Evolutionary conservation across 2,888 invertebrate species (phyloP), one percentile per base, ranked within the genome.

Genomic region (Coenonympha arcania): DNA sequence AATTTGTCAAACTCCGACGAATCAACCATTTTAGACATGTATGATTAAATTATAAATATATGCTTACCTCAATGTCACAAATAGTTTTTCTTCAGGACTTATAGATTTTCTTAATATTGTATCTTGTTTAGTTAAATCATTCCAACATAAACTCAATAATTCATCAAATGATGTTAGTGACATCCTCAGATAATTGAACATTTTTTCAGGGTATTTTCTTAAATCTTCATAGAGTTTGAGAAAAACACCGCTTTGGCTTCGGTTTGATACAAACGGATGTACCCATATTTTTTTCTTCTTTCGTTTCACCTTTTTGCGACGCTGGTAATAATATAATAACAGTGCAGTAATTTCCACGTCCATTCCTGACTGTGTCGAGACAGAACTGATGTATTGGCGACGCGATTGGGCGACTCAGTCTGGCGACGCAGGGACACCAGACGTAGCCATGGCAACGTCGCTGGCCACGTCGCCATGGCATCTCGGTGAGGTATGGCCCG

Each of bases 31-130:
- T 26, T 26, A 26, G 26, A 26, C 26, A 26, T 26, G 26, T 26
- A 26, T 26, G 26, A 26, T 26, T 26, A 26, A 26, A 26, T 26
- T 26, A 26, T 26, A 26, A 26, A 26, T 26, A 26, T 26, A 26
- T 26, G 26, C 43, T 44, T 44, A 44, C 56, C 53, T 54, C 22
- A 59, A 57, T 52, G 56, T 48, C 47, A 60, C 50, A 51, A 55
- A 54, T 42, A 55, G 45, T 44, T 52, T 56, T 56, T 59, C 58
- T 56, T 59, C 44, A 39, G 55, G 57, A 55, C 56, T 56, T 45
- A 58, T 47, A 16, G 56, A 58, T 58, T 60, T 57, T 56, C 55
- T 60, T 49, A 56, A 57, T 55, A 59, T 55, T 50, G 56, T 57
- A 48, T 57, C 54, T 43, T 59, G 56, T 49, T 55, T 50, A 47